Evolutionary conservation across 2,113 vertebrate species (phyloP), one percentile per base, ranked within the genome.

Genomic region (Cottus gobio): DNA sequence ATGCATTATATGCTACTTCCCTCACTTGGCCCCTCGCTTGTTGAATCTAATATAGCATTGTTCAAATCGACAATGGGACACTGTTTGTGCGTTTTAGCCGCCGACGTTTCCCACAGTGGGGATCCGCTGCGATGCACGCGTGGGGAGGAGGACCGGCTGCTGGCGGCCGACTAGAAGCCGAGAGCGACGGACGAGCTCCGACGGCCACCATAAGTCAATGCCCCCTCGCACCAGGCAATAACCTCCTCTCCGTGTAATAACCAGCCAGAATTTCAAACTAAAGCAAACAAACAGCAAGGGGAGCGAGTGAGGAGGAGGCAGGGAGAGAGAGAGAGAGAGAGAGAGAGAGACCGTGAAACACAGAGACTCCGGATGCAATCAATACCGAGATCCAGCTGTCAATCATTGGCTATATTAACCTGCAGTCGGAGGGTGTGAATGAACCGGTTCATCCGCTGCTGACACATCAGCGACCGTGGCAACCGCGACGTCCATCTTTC

Each of bases 241-340:
- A 94, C 91, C 82, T 82, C 60, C 80, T 74, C 85, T 82, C 75
- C 4, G 76, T 88, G 93, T 92, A 93, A 94, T 94, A 95, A 93
- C 87, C 89, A 87, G 76, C 73, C 79, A 76, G 88, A 83, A 90
- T 90, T 86, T 91, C 77, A 87, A 93, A 90, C 79, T 57, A 83
- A 87, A 87, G 69, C 73, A 91, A 87, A 87, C 90, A 91, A 87
- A 91, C 79, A 86, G 67, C 22, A 34, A 69, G 22, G 61, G 30
- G 34, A 44, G 56, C 7, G 46, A 44, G 58, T 50, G 63, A 12
- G 24, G 42, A 37, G 52, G 30, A 50, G 18, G n/a, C 0, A 37
- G 34, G 56, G 62, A 63, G 57, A 24, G 61, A 48, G 34, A 22
- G 36, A 34, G 39, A 62, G 61, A 46, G 62, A 63, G 62, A 31